Evolutionary conservation across 2,888 invertebrate species (phyloP), one percentile per base, ranked within the genome.

Genomic region (Pteria penguin): DNA sequence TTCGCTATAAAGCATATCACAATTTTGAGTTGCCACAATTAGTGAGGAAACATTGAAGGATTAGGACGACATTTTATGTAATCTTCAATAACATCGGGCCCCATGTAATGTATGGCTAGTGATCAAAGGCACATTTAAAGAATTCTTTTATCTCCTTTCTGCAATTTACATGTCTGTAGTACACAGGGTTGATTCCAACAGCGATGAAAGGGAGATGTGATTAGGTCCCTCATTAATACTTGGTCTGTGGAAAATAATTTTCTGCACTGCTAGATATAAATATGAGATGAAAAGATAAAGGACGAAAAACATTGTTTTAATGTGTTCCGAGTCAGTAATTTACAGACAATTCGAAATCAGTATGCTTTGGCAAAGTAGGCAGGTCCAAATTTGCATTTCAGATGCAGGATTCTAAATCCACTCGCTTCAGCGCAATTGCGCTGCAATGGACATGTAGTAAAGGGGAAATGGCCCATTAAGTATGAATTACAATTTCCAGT

Each of bases 11-110:
- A 14, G 14, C 45, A 36, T 11, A 36, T 36, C 8, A 36, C 45
- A 18, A 60, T 60, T 26, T 60, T 60, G 11, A 24, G 60, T 60
- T 24, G 18, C 60, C 26, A 60, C 18, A 60, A 60, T 60, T 60
- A 60, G 24, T 18, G 60, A 26, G 26, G 14, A 60, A 60, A 60
- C 60, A 24, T 60, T 4, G 45, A 14, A 5, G 14, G 45, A 36
- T 36, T 36, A 36, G 5, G 14, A 5, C 5, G 45, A 36, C 5
- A 14, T 36, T 36, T 36, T 36, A 36, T 36, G 14, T 14, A 36
- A 36, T 36, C 45, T 36, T 5, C 45, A 36, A 36, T 36, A 36
- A 36, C 45, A 36, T 36, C 45, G 45, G 5, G 8, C 45, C 45
- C 14, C 14, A 36, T 14, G 45, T 36, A 11, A 36, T 5, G 45